Conservation (phyloP, 2,888 invertebrate species). For the Bugulina stolonifera region DNA sequence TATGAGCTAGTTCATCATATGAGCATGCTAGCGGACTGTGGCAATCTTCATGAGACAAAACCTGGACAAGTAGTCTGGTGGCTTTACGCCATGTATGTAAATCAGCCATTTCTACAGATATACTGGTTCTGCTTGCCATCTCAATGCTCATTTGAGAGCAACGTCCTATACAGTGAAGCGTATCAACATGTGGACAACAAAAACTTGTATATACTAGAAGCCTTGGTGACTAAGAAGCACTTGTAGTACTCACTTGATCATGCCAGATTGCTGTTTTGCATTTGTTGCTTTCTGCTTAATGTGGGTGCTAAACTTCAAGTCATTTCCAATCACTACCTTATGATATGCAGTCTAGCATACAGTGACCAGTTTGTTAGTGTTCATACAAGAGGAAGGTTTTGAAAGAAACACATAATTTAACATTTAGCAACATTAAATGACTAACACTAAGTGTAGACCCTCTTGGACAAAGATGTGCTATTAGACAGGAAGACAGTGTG, state of each 20-base stretch:
- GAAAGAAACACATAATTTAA: neutral
- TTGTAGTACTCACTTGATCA: neutral
- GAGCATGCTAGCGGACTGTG: neutral
- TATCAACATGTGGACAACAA: neutral
- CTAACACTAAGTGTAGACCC: neutral
- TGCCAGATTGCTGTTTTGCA: neutral
- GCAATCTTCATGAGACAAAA: neutral
- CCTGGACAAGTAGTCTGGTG: neutral
- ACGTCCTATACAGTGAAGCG: neutral
- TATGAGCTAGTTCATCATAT: no score
- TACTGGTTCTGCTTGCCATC: neutral
- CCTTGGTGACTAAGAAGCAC: neutral
- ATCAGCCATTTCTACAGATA: neutral
- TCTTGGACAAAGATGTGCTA: neutral
- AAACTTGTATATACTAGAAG: neutral
- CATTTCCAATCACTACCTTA: neutral
- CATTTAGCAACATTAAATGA: neutral
- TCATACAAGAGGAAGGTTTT: neutral
- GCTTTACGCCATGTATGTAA: neutral
- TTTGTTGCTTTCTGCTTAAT: neutral
- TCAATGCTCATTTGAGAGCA: neutral
- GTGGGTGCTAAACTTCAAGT: slow-evolving; percentile 1
- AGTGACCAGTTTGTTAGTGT: neutral
- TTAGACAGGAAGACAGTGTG: neutral
- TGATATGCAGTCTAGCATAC: neutral